These are phyloP conservation scores for Aleiodes sp. DNA, from an alignment of 1,140 invertebrate genomes.

Conservation along the genomic window DNA sequence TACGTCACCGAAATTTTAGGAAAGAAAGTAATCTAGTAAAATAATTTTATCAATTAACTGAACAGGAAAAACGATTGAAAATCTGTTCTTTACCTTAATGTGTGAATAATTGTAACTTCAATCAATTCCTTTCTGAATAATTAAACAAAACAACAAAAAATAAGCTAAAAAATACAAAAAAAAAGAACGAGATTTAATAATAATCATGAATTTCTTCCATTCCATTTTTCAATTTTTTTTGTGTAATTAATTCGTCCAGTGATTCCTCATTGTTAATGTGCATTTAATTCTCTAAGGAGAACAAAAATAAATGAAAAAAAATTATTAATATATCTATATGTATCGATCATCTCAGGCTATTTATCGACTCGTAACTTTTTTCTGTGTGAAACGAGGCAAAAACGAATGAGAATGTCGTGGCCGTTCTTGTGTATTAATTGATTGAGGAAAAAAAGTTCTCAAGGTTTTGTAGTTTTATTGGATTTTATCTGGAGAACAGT, in stretches of 20 bases:
- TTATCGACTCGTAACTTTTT: constrained; percentile 11
- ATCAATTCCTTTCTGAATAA: constrained; percentile 15
- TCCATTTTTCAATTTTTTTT: constrained; percentile 12
- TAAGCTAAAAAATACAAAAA: background rate
- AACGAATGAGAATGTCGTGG: background rate
- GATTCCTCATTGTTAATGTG: constrained; percentile 16
- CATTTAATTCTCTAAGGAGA: constrained; percentile 7
- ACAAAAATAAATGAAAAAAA: constrained; percentile 6
- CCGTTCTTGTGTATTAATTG: constrained; percentile 7
- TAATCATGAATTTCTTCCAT: constrained; percentile 16
- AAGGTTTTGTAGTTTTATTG: background rate
- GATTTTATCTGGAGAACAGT: background rate
- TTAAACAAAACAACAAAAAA: background rate
- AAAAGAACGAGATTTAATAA: constrained; percentile 1
- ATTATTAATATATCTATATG: constrained; percentile 7
- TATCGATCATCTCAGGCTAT: constrained; percentile 16
- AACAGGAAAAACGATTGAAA: background rate
- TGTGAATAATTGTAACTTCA: constrained; percentile 12
- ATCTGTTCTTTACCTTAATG: constrained; percentile 6
- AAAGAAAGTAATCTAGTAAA: background rate
- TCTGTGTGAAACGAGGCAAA: background rate
- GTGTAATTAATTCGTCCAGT: constrained; percentile 14
- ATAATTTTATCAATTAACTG: constrained; percentile 1
- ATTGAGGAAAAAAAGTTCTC: background rate
- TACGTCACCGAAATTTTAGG: background rate